Evolutionary conservation across 1,140 invertebrate species (phyloP), one percentile per base, ranked within the genome.

Genomic region (Chlorops oryzae): DNA sequence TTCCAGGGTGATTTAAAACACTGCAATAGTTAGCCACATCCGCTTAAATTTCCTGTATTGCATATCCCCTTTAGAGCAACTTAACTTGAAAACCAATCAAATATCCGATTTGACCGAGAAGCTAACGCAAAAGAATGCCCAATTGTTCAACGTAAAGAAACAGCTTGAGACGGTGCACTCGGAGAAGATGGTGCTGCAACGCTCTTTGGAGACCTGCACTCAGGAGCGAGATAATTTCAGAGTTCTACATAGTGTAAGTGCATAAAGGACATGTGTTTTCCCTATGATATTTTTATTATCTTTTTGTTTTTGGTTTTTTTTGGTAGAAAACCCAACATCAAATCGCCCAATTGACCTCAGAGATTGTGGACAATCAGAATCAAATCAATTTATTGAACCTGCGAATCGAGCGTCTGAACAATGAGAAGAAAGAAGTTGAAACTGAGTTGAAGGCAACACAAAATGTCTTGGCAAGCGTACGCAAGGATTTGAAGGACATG

Each of bases 361-460:
- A 66, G 53, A 66, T 66, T 18, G 55, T 52, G 27, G 44, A 49
- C 2, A 64, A 64, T 43, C 62, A 66, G 44, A 56, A 59, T 2
- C 61, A 63, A 28, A 66, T 66, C 35, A 57, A 61, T 38, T 55
- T 54, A 9, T 45, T 64, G 3, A 66, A 64, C 57, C 42, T 64
- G 39, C 63, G 79, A 73, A 73, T 82, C 41, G 76, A 81, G 41
- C 80, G 80, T 54, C 67, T 80, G 2, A 80, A 83, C 55, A 87
- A 85, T 55, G 83, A 88, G 48, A 85, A 82, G 56, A 83, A 87
- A 18, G 76, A 78, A 3, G 61, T 86, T 3, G 79, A 76, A 54
- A 47, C 63, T 0, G 80, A 82, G 34, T 35, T 81, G 24, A 59
- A 71, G 41, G 63, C 65, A 10, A 51, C 70, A 12, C 71, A 70